Conservation (phyloP, 2,113 vertebrate species). For the Nycticebus coucang region DNA sequence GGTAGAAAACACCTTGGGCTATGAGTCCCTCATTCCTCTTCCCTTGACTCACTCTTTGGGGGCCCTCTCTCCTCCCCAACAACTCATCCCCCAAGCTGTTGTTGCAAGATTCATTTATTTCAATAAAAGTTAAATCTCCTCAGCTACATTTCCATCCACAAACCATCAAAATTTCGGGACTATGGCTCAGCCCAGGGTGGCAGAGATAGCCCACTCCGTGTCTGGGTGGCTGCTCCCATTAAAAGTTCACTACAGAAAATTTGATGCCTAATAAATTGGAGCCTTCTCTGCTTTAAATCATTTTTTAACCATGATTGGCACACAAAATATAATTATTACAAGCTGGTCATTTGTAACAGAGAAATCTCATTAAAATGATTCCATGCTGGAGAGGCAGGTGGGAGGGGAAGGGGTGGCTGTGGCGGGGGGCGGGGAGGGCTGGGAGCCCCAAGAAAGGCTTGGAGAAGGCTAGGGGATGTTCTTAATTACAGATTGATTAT, state of each 20-base stretch:
- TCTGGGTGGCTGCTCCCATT: slow-evolving; percentile 64
- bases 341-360: slow-evolving; percentile 86
- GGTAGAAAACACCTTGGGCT: background rate
- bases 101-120: slow-evolving; percentile 70
- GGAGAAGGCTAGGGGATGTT: slow-evolving; percentile 55
- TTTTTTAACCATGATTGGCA: slow-evolving; percentile 78
- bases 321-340: slow-evolving; percentile 89
- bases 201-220: slow-evolving; percentile 69
- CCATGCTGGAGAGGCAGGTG: slow-evolving; percentile 75
- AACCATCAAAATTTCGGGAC: slow-evolving; percentile 78
- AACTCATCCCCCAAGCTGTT: background rate
- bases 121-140: slow-evolving; percentile 73
- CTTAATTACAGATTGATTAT: slow-evolving; percentile 85
- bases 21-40: background rate
- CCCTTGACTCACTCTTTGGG: too few species aligned
- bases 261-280: slow-evolving; percentile 88
- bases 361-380: slow-evolving; percentile 86
- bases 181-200: slow-evolving; percentile 66
- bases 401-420: slow-evolving; percentile 54
- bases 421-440: background rate
- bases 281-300: slow-evolving; percentile 84
- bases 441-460: background rate
- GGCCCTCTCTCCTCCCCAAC: accelerated
- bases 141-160: slow-evolving; percentile 59
- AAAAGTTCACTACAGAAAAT: slow-evolving; percentile 84